Base-by-base conservation (phyloP, 1,140 invertebrate genomes). In the Halyomorpha halys region DNA sequence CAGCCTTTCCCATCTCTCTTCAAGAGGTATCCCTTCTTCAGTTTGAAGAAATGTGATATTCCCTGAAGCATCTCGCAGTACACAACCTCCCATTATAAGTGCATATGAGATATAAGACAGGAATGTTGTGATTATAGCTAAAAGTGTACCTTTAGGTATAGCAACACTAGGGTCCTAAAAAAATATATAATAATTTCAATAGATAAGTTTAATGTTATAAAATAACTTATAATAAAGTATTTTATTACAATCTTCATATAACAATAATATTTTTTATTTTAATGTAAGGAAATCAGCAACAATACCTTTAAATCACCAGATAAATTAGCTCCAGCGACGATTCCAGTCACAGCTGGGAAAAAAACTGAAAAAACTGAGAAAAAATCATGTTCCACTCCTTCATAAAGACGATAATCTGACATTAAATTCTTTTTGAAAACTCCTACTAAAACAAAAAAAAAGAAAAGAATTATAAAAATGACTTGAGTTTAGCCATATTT, bases 241-340 rank as follows among this genome's bases (percentile, higher is more conserved):
- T 30, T 8, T 30, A 8, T 8, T 11, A 39, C 11, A 39, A 39
- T 11, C 13, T 13, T 39, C 11, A 39, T 9, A 39, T 39, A 4
- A 39, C 6, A 39, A 6, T 6, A 6, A 39, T 39, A 1, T 13
- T 39, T 11, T 39, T 39, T 39, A 39, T 39, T 11, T 39, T 8
- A 30, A 39, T 8, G 1, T 39, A 11, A 39, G 4, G 8, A 39
- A 39, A 39, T 39, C 13, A 39, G 34, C 1, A 51, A 13, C 6
- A 16, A 69, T 68, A 75, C 76, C 70, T 76, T 76, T 4, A 80
- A 68, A 71, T 80, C 79, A 61, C 84, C 84, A 59, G 81, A 83
- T 49, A 86, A 81, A 69, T 86, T 86, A 8, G 81, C 81, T 21
- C 81, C 81, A 60, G 81, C 80, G 4, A 82, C 73, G 19, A 76